Percentiles rank a stretch among this genome's conserved stretches.
These are phyloP conservation scores for Macrophya alboannulata DNA, from an alignment of 2,888 invertebrate species.

Conservation along the genomic window DNA sequence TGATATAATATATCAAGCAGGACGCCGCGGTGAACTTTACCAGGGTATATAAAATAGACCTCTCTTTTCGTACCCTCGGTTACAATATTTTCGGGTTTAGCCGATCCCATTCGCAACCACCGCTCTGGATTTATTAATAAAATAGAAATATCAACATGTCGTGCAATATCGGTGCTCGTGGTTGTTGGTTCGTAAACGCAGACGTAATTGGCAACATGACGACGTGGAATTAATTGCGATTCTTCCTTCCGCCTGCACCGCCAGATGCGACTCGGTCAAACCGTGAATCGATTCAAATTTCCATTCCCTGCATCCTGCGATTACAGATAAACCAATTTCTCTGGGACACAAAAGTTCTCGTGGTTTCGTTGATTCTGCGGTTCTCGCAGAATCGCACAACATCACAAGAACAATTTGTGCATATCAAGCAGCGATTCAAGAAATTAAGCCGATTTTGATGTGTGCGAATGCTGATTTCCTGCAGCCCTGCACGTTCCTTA, in stretches of 20 bases:
- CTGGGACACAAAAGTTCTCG: neutral
- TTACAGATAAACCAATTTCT: neutral
- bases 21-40: neutral
- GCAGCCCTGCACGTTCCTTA: neutral
- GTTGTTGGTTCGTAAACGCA: constrained; percentile 27
- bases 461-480: neutral
- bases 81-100: too few species aligned
- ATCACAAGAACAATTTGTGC: neutral
- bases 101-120: neutral
- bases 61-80: neutral
- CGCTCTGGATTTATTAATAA: constrained; percentile 12
- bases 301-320: neutral
- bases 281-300: neutral
- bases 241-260: constrained; percentile 29
- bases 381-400: neutral
- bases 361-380: neutral
- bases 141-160: constrained; percentile 47
- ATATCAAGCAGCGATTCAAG: neutral
- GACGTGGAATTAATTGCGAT: constrained; percentile 64
- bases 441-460: neutral
- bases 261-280: neutral
- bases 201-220: constrained; percentile 28
- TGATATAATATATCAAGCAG: neutral
- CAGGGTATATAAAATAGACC: neutral
- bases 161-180: constrained; percentile 40